Base-by-base conservation (phyloP, 2,888 invertebrate genomes). In the Pristionchus maxplancki region DNA sequence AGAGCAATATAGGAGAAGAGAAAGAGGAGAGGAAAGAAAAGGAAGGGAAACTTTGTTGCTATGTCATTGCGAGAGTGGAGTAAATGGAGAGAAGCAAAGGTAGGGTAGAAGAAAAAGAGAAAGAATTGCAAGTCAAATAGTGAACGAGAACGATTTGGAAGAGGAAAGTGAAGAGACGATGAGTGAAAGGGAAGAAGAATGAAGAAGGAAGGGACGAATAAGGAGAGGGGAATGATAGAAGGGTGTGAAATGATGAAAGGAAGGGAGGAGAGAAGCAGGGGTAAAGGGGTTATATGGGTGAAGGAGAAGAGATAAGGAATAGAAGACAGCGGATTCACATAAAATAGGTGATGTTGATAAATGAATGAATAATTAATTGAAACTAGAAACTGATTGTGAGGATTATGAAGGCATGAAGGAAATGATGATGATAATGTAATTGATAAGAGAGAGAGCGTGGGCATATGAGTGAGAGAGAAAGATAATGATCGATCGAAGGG, bases 51-150 rank as follows among this genome's bases (percentile, higher is more conserved):
- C 31, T 15, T 24, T 67, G 67, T 67, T 67, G 67, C 67, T 67
- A 78, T 40, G 71, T n/a, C 37, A 81, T 34, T n/a, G 37, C 9
- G 37, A 37, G 82, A 82, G 82, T 28, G 53, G 82, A 82, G 31
- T 20, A 37, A 48, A 28, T 17, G 28, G 81, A 82, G 82, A 82
- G 82, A 37, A 50, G 53, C 13, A 53, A 44, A n/a, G 82, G 28
- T 24, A 53, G 37, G 28, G n/a, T 9, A 44, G n/a, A 44, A 81
- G 81, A 81, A 28, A 37, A 50, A 50, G 50, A 82, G 50, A 82
- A 82, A 34, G 53, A 82, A 34, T 31, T 53, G 34, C 31, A 53
- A 53, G 82, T 31, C 50, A 82, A 82, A 53, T 48, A 82, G 82
- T 37, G 78, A 44, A 40, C 20, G 44, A 40, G 78, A 78, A 31